These are phyloP conservation scores for Chaetophractus vellerosus DNA, from an alignment of 2,797 vertebrate species.

Conservation along the genomic window DNA sequence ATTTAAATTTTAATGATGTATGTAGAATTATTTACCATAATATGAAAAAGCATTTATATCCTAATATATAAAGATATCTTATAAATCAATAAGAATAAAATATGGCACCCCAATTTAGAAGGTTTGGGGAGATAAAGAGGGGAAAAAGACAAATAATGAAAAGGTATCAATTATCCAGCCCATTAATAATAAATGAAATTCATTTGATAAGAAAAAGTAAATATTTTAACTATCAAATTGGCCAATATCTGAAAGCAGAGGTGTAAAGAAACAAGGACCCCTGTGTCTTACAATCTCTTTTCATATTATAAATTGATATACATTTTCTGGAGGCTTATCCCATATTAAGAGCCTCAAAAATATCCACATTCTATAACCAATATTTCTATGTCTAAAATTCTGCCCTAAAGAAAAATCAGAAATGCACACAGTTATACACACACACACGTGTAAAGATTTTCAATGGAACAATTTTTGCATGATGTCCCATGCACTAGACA, in stretches of 20 bases:
- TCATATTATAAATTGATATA: neutral
- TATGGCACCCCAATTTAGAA: neutral
- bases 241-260: neutral
- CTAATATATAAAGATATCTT: neutral
- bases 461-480: neutral
- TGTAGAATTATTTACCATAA: neutral
- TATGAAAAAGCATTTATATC: neutral
- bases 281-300: neutral
- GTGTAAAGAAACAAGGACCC: neutral
- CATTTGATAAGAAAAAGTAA: neutral
- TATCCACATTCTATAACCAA: neutral
- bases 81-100: neutral
- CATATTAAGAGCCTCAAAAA: neutral
- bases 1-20: neutral
- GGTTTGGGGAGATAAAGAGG: neutral
- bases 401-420: neutral
- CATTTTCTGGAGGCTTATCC: neutral
- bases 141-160: conserved; percentile 3
- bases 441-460: neutral
- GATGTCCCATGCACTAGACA: neutral
- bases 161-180: neutral
- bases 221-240: neutral
- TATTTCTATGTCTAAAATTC: neutral
- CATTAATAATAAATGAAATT: neutral
- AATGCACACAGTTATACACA: neutral